Base-by-base conservation (phyloP, 1,140 invertebrate genomes). In the Tetragnatha versicolor region DNA sequence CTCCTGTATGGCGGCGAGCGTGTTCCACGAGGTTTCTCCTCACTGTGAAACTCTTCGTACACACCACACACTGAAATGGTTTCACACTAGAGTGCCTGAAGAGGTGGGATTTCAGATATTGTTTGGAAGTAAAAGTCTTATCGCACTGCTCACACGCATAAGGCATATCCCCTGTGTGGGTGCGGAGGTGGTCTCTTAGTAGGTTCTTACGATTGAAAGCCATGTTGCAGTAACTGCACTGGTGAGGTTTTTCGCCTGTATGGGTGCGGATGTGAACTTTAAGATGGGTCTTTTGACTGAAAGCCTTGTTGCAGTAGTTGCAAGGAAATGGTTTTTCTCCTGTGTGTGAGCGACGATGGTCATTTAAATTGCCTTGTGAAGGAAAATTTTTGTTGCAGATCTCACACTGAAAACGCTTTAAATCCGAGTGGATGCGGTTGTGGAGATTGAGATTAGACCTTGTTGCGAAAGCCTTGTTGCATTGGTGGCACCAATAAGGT, bases 61-160 rank as follows among this genome's bases (percentile, higher is more conserved):
- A 96, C 63, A 94, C 92, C 81, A 92, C 92, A 86, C 94, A 96
- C 0, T 91, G 89, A 84, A 92, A 94, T 0, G 93, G 94, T 65
- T 93, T 88, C n/a, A 90, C 89, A 0, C 93, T 92, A 25, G 91
- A 93, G 82, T 97, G 94, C 22, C 29, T 60, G 20, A 53, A 25
- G 9, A 27, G n/a, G 47, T 78, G 75, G 0, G 12, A 5, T 37
- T 66, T 65, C 14, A 78, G 31, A 3, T 37, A 35, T 14, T 10
- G 4, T 53, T 68, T 49, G 17, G 5, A 12, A 31, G 12, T 42
- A 37, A 79, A 79, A 14, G 25, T 10, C 29, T 58, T 79, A 3
- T 27, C 14, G 29, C 77, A 79, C 14, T 33, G n/a, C 3, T 72
- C 53, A 49, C 66, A 79, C 10, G 27, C 10, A 29, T 39, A 31